Base-by-base conservation (phyloP, 2,113 vertebrate genomes). In the Arenaria interpres region DNA sequence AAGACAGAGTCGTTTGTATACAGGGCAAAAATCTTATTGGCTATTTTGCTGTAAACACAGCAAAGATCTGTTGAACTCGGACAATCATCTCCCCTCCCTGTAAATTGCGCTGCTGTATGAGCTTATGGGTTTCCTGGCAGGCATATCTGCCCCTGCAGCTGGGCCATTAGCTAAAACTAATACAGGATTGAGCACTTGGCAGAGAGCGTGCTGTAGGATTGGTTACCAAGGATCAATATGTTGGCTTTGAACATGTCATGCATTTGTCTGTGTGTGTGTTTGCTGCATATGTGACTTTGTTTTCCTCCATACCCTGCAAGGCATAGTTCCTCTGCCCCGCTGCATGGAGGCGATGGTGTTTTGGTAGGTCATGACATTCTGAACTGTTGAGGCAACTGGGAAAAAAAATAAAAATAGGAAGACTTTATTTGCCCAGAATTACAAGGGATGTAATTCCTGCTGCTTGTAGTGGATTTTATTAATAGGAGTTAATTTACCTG, bases 251-350 rank as follows among this genome's bases (percentile, higher is more conserved):
- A 54, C n/a, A 4, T 2, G 10, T n/a, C 53, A 5, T 54, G 56
- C 28, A 6, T 60, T 89, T 84, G 24, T 69, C 10, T 48, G 5
- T 9, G 27, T 8, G 10, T 64, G 33, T 53, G 20, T 33, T 56
- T 85, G 41, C 45, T 66, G 30, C 56, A 17, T 1, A 3, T 51
- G 45, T 24, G 78, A 25, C 62, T 75, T 45, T 6, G 7, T 51
- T 23, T 64, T 78, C 39, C 21, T 39, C 12, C 21, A 60, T 53
- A 16, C 24, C 24, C 50, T 66, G 20, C 50, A 25, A 76, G 43
- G 56, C 1, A 0, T 2, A 2, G 74, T 54, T 88, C n/a, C 35
- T 60, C n/a, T 59, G 6, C 7, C 30, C 25, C 0, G 1, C 33
- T 51, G 24, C 18, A 2, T 14, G 41, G 37, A n/a, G 3, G 6